phyloP scores from a whole-genome alignment of 2,888 invertebrate genomes.

The Lissonota sp. region DNA sequence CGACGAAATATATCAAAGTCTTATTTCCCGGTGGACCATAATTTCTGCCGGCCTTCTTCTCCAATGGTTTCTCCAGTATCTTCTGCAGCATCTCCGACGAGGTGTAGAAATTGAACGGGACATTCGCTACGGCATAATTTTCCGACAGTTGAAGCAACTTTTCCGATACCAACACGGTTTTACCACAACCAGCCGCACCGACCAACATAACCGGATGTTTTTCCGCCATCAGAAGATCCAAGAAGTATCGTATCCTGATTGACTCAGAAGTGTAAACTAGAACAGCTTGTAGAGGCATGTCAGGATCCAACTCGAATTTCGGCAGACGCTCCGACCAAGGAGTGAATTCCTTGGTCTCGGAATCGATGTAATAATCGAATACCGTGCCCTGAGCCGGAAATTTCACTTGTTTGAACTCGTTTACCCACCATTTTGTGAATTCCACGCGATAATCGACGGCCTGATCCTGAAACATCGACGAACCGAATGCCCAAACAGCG shows the following conservation, averaged over 20 bases:
- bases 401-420: constrained; percentile 97
- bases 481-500: constrained; percentile 98
- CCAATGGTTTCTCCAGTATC: constrained; percentile 96
- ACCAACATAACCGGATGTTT: constrained; percentile 97
- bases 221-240: constrained; percentile 94
- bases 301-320: constrained; percentile 96
- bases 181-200: constrained; percentile 96
- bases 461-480: constrained; percentile 98
- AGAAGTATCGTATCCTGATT: constrained; percentile 93
- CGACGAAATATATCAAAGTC: constrained; percentile 96
- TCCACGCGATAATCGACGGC: constrained; percentile 88
- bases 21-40: constrained; percentile 98
- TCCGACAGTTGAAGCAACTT: constrained; percentile 89
- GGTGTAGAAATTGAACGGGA: constrained; percentile 98
- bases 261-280: constrained; percentile 97
- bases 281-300: constrained; percentile 96
- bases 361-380: constrained; percentile 97
- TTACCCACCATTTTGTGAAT: constrained; percentile 99
- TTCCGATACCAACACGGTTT: constrained; percentile 90
- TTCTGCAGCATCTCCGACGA: constrained; percentile 97
- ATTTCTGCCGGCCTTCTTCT: constrained; percentile 96
- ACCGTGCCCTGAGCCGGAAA: constrained; percentile 96
- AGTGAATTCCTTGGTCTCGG: constrained; percentile 94
- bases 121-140: constrained; percentile 94
- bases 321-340: constrained; percentile 96